phyloP scores from a whole-genome alignment of 2,797 vertebrate genomes.

The Eospalax fontanierii region DNA sequence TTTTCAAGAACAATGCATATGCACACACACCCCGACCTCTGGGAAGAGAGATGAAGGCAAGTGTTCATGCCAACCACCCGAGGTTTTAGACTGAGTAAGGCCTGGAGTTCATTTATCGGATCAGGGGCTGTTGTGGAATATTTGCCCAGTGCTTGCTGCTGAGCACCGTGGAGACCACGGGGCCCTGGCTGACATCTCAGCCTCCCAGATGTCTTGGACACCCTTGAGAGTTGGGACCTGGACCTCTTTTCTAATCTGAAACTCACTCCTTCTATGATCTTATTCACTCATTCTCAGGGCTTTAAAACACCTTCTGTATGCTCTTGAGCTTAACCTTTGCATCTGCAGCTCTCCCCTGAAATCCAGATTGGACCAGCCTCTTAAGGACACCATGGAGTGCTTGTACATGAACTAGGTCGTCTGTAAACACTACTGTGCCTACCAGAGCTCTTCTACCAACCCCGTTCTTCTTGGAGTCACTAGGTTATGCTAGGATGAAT shows the following conservation, averaged over 20 bases:
- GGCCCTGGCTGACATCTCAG: not conserved
- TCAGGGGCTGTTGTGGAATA: not conserved
- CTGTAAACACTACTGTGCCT: not conserved
- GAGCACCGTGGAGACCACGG: fast-evolving
- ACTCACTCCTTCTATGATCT: not conserved
- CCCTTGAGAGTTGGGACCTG: not conserved
- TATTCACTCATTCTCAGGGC: not conserved
- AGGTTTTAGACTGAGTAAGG: not conserved
- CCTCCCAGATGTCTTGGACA: not conserved
- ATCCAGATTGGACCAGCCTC: not conserved
- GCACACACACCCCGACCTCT: not conserved
- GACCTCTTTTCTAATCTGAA: not conserved
- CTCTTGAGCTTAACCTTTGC: too few species aligned
- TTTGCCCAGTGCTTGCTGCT: too few species aligned
- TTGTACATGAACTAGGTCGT: not conserved
- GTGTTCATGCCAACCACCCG: not conserved
- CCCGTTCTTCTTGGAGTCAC: not conserved
- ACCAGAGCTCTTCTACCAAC: not conserved
- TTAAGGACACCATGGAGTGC: fast-evolving
- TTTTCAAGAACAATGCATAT: not conserved
- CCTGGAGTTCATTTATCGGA: not conserved
- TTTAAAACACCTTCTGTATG: not conserved
- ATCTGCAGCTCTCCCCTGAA: not conserved
- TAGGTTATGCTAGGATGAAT: not conserved
- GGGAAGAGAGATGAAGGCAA: not conserved